Evolutionary conservation across 2,888 invertebrate genomes (phyloP).

Genomic region (Cactoblastis cactorum): DNA sequence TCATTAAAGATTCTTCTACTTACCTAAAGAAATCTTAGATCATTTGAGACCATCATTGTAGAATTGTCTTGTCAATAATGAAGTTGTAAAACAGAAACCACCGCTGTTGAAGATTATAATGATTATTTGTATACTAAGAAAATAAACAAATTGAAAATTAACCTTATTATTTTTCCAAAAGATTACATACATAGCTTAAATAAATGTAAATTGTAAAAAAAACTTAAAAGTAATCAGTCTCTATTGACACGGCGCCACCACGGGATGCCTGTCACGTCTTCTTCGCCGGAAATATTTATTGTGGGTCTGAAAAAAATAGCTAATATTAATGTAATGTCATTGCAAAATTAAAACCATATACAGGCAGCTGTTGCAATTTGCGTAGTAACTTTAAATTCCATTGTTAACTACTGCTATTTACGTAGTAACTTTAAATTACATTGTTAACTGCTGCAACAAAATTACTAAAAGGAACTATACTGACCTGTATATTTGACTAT

Average conservation of each 20-base stretch:
- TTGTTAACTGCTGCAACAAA: too few relatives aligned
- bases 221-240: slow-evolving; percentile 70
- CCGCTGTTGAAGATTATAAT: neutral
- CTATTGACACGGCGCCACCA: slow-evolving; percentile 71
- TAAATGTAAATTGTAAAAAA: slow-evolving; percentile 19
- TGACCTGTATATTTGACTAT: slow-evolving; percentile 68
- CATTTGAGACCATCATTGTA: neutral
- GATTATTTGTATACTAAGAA: slow-evolving; percentile 1
- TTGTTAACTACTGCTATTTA: too few relatives aligned
- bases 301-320: slow-evolving; percentile 45
- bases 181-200: slow-evolving; percentile 27
- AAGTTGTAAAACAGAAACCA: neutral
- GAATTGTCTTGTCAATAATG: neutral
- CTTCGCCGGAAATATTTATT: slow-evolving; percentile 50
- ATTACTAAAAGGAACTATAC: slow-evolving; percentile 8
- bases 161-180: slow-evolving; percentile 27
- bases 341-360: neutral
- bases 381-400: too few relatives aligned
- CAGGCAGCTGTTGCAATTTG: too few relatives aligned
- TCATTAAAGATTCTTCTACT: too few relatives aligned
- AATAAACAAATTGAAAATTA: slow-evolving; percentile 27
- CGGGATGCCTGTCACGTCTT: slow-evolving; percentile 68
- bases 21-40: too few relatives aligned
- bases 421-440: too few relatives aligned
- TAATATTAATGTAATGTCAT: neutral